These are phyloP conservation scores for Priocnemis perturbator DNA, from an alignment of 2,888 invertebrate genomes.

Conservation along the genomic window DNA sequence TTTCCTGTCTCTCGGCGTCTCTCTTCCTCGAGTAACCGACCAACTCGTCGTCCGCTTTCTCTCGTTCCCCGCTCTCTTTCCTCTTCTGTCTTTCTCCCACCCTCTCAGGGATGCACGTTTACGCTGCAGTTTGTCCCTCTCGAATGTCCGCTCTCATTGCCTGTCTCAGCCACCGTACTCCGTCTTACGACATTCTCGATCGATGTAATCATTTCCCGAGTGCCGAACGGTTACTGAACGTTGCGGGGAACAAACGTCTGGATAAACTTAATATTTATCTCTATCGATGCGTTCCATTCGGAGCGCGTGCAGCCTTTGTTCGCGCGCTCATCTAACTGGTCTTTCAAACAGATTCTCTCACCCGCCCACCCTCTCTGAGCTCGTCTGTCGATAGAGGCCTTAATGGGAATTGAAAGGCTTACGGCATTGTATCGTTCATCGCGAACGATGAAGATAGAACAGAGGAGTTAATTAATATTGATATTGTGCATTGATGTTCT, in stretches of 20 bases:
- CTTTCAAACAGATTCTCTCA: background rate
- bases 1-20: constrained; percentile 48
- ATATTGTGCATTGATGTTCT: too few species aligned
- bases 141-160: background rate
- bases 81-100: background rate
- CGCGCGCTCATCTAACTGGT: background rate
- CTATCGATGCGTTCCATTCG: background rate
- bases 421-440: background rate
- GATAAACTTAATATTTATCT: constrained; percentile 6
- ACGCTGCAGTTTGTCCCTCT: constrained; percentile 10
- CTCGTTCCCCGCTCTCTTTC: constrained; percentile 15
- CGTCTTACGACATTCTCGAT: too few species aligned
- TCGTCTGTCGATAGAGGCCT: background rate
- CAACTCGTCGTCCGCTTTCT: constrained; percentile 7
- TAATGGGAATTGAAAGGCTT: constrained; percentile 2
- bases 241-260: background rate
- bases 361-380: too few species aligned
- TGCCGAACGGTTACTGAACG: background rate
- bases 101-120: background rate
- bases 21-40: constrained; percentile 16
- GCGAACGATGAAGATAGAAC: background rate
- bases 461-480: background rate
- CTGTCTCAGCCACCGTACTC: background rate
- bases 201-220: background rate
- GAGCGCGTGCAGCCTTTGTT: background rate